phyloP scores from a whole-genome alignment of 37 sponge, comb jelly and placozoan genomes.

The Halisarca cf. caerulea region DNA sequence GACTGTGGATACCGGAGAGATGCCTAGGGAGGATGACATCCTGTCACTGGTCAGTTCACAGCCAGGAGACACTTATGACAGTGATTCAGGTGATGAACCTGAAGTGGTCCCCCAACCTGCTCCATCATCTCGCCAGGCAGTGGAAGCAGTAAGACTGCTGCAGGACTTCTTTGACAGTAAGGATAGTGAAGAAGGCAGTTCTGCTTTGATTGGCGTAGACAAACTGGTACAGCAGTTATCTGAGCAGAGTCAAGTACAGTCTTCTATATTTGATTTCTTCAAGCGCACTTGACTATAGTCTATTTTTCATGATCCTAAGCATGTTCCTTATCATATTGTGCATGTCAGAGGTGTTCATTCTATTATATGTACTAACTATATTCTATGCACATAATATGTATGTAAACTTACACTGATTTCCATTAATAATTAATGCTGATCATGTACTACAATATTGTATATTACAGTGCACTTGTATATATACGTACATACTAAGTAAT shows the following conservation, averaged over 20 bases:
- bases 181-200: background rate
- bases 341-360: too few species aligned
- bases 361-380: too few species aligned
- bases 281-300: background rate
- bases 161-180: background rate
- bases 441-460: too few species aligned
- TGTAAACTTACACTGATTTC: too few species aligned
- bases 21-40: conserved; percentile 5
- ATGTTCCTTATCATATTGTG: too few species aligned
- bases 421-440: too few species aligned
- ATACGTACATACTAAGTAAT: too few species aligned
- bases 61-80: background rate
- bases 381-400: too few species aligned
- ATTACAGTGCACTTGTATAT: too few species aligned
- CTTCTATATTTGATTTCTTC: background rate
- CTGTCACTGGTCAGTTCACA: background rate
- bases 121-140: background rate
- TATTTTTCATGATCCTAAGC: too few species aligned
- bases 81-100: background rate
- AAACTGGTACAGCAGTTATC: background rate
- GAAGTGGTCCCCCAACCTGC: background rate
- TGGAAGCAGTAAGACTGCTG: background rate
- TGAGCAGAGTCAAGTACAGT: background rate
- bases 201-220: background rate
- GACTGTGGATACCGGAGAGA: background rate